Evolutionary conservation across 2,113 vertebrate species (phyloP).

Genomic region (Halichoerus grypus): DNA sequence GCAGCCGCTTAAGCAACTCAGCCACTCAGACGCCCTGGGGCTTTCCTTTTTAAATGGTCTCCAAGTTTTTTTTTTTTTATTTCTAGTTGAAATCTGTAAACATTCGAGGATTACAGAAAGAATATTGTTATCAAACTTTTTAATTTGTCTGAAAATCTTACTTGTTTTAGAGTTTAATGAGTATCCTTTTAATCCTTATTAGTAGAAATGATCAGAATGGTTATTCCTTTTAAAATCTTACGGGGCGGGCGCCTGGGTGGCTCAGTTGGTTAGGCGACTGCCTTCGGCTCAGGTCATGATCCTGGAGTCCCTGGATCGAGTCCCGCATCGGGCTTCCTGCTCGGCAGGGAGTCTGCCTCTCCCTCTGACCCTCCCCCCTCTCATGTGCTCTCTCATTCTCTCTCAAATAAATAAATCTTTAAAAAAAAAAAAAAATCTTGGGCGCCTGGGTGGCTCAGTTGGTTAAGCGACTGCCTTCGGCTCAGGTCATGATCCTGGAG

Average conservation of each 20-base stretch:
- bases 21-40: too few species aligned
- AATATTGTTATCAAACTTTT: constrained; percentile 30
- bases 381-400: too few species aligned
- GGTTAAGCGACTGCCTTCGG: too few species aligned
- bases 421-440: background rate
- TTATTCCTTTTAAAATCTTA: constrained; percentile 39
- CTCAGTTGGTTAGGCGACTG: background rate
- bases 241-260: background rate
- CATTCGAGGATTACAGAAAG: constrained; percentile 42
- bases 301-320: too few species aligned
- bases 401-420: too few species aligned
- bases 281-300: too few species aligned
- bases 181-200: constrained; percentile 11
- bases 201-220: constrained; percentile 21
- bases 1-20: too few species aligned
- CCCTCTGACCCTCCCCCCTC: too few species aligned
- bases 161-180: constrained; percentile 30
- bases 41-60: constrained; percentile 16
- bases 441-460: background rate
- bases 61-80: constrained; percentile 39
- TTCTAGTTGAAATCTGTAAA: background rate
- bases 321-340: too few species aligned
- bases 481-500: too few species aligned
- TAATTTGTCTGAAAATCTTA: constrained; percentile 30
- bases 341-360: too few species aligned